Evolutionary conservation across 2,113 vertebrate species (phyloP), one percentile per base, ranked within the genome.

Genomic region (Antigone vipio): DNA sequence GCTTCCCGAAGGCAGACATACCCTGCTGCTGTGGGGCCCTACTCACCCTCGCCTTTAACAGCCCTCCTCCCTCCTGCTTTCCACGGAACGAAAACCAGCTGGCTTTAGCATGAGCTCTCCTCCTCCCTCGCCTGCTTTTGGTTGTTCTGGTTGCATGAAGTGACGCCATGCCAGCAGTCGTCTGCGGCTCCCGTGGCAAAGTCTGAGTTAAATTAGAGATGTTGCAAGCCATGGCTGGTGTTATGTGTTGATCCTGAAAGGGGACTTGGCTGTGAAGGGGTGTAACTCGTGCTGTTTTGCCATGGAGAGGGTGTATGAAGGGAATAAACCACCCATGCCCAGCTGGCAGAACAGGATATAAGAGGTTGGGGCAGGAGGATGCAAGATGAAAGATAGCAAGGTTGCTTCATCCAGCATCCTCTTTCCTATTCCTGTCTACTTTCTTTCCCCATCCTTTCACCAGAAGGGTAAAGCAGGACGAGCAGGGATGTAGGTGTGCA

Each of bases 401-500:
- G 13, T 78, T 92, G 86, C 91, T 89, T 93, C 94, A 87, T 17
- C 91, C 67, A 22, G 50, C 24, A 80, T 78, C 94, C 72, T 93
- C 81, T 76, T 72, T 20, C 75, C 92, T 50, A 6, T 40, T 77
- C 90, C 89, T 21, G 53, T 79, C 78, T 29, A 89, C 95, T 95
- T 95, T 96, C 92, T 42, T 96, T 91, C 27, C 63, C 44, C 55
- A 67, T 56, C 89, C 82, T 94, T 97, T 97, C 95, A 71, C 94
- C 89, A 58, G 47, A 1, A 77, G 80, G 42, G 74, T 20, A 74
- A 75, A 83, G 62, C 62, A 95, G 88, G 74, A 77, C 1, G 7
- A 45, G 66, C n/a, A 9, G 40, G 73, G 73, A 9, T 26, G n/a
- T 47, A 59, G 52, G 17, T 40, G 91, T 45, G 35, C 7, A 20